Base-by-base conservation (phyloP, 2,888 invertebrate genomes). In the Hesperia comma region DNA sequence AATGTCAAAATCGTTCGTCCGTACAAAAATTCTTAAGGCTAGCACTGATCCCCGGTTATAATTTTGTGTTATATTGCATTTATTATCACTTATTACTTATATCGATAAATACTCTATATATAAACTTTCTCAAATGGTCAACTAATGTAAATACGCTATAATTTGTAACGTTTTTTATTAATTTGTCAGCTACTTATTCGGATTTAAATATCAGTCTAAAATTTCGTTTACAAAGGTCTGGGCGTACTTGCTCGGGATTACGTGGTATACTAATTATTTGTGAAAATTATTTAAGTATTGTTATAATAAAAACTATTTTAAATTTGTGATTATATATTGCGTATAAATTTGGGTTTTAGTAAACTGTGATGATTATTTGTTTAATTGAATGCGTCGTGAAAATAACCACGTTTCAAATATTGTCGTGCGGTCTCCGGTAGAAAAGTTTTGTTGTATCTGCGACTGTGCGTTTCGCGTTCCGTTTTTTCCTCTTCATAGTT, bases 71-170 rank as follows among this genome's bases (percentile, higher is more conserved):
- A 72, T 76, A 74, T 78, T 76, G 74, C 75, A 78, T 80, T 80
- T 78, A 76, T 77, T 79, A 81, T 78, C 78, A 78, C 78, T 79
- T 80, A 79, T 79, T 82, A 81, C 63, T 83, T 81, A 81, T 79
- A 71, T 75, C 75, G 77, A 77, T 79, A 80, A 79, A 78, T 79
- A 77, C 71, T 75, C 70, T 75, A 75, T 77, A 72, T 75, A 92
- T 92, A 92, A 92, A 92, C 89, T 92, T 90, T 92, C 88, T 91
- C 88, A 92, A 92, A 92, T 89, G 77, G 73, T 92, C 92, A 92
- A 92, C 92, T 92, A 92, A 92, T 92, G 92, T 92, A 92, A 92
- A 92, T 92, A 92, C 87, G 82, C 88, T 91, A 83, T 89, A 80
- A 80, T 86, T 85, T 67, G 49, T 67, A 67, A 67, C 67, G 33